Percentiles rank a stretch among this genome's conserved stretches.
phyloP scores from a whole-genome alignment of 2,888 invertebrate species.

The Vandiemenella viatica region DNA sequence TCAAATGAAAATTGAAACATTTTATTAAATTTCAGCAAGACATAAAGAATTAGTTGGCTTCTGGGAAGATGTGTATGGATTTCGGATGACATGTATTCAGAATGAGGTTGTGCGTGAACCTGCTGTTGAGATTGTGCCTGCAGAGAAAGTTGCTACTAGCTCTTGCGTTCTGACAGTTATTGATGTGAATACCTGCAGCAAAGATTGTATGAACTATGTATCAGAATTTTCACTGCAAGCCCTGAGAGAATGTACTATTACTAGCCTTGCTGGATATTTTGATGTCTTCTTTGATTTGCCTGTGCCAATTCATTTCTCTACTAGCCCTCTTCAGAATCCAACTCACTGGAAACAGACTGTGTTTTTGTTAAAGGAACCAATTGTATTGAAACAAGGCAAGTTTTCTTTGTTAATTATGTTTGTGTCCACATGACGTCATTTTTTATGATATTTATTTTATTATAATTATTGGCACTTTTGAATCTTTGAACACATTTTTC shows the following conservation, averaged over 20 bases:
- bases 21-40: constrained; percentile 29
- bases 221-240: constrained; percentile 52
- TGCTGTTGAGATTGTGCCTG: constrained; percentile 48
- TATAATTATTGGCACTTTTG: background rate
- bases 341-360: constrained; percentile 96
- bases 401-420: no score
- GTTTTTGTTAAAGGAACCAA: constrained; percentile 63
- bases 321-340: constrained; percentile 53
- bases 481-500: constrained; percentile 21
- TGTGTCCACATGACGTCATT: no score
- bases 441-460: background rate
- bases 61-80: constrained; percentile 90
- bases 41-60: constrained; percentile 61
- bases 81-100: constrained; percentile 84
- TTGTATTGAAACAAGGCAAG: constrained; percentile 54
- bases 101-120: constrained; percentile 68
- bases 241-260: constrained; percentile 48
- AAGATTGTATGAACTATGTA: constrained; percentile 54
- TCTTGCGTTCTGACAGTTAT: constrained; percentile 50
- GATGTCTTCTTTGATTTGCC: constrained; percentile 70
- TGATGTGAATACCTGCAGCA: constrained; percentile 58
- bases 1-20: background rate
- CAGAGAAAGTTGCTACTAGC: constrained; percentile 48
- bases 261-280: constrained; percentile 80
- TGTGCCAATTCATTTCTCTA: constrained; percentile 52